phyloP scores from a whole-genome alignment of 2,888 invertebrate genomes.

The Bedellia somnulentella region DNA sequence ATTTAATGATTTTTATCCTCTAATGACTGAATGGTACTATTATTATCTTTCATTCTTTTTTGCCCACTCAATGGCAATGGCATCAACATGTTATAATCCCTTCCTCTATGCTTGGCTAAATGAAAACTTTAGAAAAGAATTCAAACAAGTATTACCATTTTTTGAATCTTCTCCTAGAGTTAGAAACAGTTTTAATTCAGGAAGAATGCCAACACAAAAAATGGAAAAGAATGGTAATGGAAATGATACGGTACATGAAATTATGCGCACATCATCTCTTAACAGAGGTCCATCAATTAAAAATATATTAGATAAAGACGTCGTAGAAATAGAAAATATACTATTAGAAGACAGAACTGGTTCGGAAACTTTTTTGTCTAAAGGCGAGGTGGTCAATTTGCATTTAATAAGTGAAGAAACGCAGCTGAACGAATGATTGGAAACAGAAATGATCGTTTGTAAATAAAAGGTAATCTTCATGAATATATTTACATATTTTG shows the following conservation, averaged over 20 bases:
- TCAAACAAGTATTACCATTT: slow-evolving; percentile 76
- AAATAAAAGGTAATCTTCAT: no score
- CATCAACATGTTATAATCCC: slow-evolving; percentile 95
- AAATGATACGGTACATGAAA: slow-evolving; percentile 73
- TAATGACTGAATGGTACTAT: slow-evolving; percentile 71
- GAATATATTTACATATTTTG: no score
- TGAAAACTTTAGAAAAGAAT: slow-evolving; percentile 93
- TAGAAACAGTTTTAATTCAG: slow-evolving; percentile 48
- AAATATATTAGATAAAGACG: slow-evolving; percentile 46
- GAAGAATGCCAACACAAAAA: slow-evolving; percentile 47
- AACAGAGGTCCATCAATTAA: slow-evolving; percentile 55
- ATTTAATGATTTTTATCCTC: slow-evolving; percentile 68
- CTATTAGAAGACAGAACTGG: slow-evolving; percentile 46
- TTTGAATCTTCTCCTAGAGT: slow-evolving; percentile 57
- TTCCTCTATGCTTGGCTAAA: slow-evolving; percentile 98
- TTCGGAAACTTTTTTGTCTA: slow-evolving; percentile 33
- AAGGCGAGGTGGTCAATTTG: slow-evolving; percentile 36
- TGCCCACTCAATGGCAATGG: slow-evolving; percentile 92
- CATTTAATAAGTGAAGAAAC: slow-evolving; percentile 47
- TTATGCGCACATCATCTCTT: slow-evolving; percentile 59
- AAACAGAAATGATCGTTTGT: no score
- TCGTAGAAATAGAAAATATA: slow-evolving; percentile 61
- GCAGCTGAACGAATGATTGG: slow-evolving; percentile 28
- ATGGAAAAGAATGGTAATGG: slow-evolving; percentile 76
- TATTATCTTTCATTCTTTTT: slow-evolving; percentile 88